Percentiles rank a stretch among this genome's conserved stretches.
Conservation (phyloP, 2,797 vertebrate genomes). For the Dromococcyx pavoninus region DNA sequence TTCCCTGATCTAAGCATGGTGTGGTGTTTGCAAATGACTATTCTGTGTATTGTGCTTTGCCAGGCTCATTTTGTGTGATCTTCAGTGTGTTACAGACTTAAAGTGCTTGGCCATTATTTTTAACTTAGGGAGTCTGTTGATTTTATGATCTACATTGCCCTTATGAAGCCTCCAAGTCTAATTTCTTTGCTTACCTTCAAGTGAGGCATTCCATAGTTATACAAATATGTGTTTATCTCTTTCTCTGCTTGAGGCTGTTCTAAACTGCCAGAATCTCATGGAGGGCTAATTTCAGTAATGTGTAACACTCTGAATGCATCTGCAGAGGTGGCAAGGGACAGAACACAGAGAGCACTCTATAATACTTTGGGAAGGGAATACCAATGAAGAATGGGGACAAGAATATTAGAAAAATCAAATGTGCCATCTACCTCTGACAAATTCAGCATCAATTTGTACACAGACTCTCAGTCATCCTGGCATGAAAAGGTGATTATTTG, state of each 20-base stretch:
- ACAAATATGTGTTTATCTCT: constrained; percentile 63
- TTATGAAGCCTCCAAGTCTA: constrained; percentile 48
- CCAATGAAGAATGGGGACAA: background rate
- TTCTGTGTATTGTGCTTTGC: constrained; percentile 2
- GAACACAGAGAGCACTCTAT: background rate
- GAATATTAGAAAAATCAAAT: background rate
- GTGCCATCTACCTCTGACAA: background rate
- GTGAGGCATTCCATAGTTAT: constrained; percentile 49
- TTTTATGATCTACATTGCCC: constrained; percentile 44
- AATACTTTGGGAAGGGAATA: background rate
- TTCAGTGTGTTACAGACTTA: background rate
- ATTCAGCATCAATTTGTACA: background rate
- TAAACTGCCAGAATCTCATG: constrained; percentile 51
- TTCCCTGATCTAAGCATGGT: background rate
- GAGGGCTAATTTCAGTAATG: constrained; percentile 60
- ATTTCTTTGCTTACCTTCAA: constrained; percentile 67
- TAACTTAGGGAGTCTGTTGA: constrained; percentile 49
- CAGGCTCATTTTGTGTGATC: constrained; percentile 35
- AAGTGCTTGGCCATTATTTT: constrained; percentile 49
- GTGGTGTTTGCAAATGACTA: constrained; percentile 23
- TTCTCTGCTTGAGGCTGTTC: constrained; percentile 61
- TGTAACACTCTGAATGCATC: constrained; percentile 10
- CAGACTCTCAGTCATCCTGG: background rate
- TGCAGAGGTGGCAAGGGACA: constrained; percentile 16
- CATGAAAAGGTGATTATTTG: background rate